Evolutionary conservation across 2,113 vertebrate species (phyloP).

Genomic region (Empidonax alnorum): DNA sequence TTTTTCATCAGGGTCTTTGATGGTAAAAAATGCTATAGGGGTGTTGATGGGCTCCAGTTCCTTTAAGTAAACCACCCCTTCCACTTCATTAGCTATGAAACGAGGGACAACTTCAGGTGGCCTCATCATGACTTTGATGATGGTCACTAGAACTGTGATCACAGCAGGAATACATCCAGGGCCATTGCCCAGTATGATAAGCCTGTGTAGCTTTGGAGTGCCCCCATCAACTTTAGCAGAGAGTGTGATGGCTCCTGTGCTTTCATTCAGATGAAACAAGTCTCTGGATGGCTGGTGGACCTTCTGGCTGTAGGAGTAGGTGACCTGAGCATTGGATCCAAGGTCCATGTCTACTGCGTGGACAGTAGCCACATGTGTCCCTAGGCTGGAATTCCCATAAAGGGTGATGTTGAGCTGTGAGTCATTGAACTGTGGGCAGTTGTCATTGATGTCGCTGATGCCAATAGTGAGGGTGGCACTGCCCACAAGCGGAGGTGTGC

Average conservation of each 20-base stretch:
- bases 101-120: slow-evolving; percentile 88
- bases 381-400: slow-evolving; percentile 88
- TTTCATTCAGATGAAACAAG: slow-evolving; percentile 87
- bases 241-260: slow-evolving; percentile 85
- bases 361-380: slow-evolving; percentile 79
- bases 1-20: slow-evolving; percentile 86
- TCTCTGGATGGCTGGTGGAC: slow-evolving; percentile 84
- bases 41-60: slow-evolving; percentile 90
- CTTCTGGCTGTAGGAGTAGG: slow-evolving; percentile 92
- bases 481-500: slow-evolving; percentile 86
- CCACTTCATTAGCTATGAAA: slow-evolving; percentile 90
- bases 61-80: slow-evolving; percentile 89
- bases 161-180: slow-evolving; percentile 94
- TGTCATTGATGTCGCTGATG: slow-evolving; percentile 94
- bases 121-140: slow-evolving; percentile 85
- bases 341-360: slow-evolving; percentile 89
- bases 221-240: slow-evolving; percentile 81
- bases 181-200: slow-evolving; percentile 89
- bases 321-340: slow-evolving; percentile 89
- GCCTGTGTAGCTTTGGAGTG: slow-evolving; percentile 81
- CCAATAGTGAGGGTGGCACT: slow-evolving; percentile 90
- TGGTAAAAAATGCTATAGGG: slow-evolving; percentile 93
- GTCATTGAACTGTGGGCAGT: slow-evolving; percentile 90
- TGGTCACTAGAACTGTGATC: slow-evolving; percentile 81
- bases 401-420: slow-evolving; percentile 87